Base-by-base conservation (phyloP, 2,888 invertebrate species). In the Caenorhabditis sulstoni region DNA sequence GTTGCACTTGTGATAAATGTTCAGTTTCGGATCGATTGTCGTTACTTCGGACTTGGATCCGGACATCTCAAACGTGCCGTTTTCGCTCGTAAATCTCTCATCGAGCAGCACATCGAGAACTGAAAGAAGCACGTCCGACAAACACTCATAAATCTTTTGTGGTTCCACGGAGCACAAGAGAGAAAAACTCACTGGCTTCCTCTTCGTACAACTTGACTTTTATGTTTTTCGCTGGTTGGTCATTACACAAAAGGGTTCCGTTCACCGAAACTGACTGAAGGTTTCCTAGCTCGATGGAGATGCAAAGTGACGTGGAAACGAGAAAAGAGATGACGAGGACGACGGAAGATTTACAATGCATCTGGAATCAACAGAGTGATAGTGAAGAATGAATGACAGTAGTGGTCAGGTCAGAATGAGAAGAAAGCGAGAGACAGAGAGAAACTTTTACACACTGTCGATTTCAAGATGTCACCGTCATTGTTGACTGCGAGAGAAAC, bases 151-250 rank as follows among this genome's bases (percentile, higher is more conserved):
- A 71, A 66, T 71, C 44, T 67, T 61, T 74, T 55, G 70, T 37
- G 62, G 70, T 62, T 50, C 47, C 35, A 44, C 14, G 29, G 4
- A 29, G 29, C 29, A 7, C 52, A 20, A n/a, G n/a, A n/a, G n/a
- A n/a, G n/a, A n/a, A 16, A 16, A 55, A 71, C 61, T 66, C 61
- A 82, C 83, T 70, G 23, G 85, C 79, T 83, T 88, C 88, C 41
- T 81, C 85, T 57, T 88, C 88, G 67, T 88, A 88, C 35, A 88
- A 74, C 81, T 88, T 88, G n/a, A 88, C 86, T 76, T 88, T 88
- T 35, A 87, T 84, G 73, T 86, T 87, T 14, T 79, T 84, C 18
- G 87, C 85, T 29, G 87, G 86, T 49, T 82, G 66, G 62, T 85
- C 86, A 77, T 88, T 85, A 68, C 88, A 88, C 47, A 81, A 67